A percentile compares a stretch with the other conserved stretches of the same genome.
These are phyloP conservation scores for Crocidura indochinensis DNA, from an alignment of 2,797 vertebrate genomes.

Conservation along the genomic window DNA sequence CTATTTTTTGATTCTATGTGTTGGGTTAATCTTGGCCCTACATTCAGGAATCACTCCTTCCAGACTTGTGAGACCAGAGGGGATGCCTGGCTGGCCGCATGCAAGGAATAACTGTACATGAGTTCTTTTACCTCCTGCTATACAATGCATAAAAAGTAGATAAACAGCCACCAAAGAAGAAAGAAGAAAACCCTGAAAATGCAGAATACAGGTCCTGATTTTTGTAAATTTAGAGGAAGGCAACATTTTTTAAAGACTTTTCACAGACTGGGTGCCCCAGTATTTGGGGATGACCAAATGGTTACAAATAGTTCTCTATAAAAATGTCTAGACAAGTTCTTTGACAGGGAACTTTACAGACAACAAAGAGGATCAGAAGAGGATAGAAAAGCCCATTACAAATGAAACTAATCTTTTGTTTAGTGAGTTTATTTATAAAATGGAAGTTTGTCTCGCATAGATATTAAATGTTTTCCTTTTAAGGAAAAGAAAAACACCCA, in stretches of 20 bases:
- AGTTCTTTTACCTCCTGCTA: neutral
- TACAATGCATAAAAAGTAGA: neutral
- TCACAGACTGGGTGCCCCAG: neutral
- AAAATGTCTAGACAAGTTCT: neutral
- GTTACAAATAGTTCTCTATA: neutral
- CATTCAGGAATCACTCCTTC: too few species aligned
- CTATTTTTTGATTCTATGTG: too few species aligned
- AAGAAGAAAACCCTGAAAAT: neutral
- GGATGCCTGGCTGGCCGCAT: too few species aligned
- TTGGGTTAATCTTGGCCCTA: too few species aligned
- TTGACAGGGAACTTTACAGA: neutral
- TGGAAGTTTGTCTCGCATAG: neutral
- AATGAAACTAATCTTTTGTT: constrained; percentile 22
- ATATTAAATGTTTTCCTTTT: neutral
- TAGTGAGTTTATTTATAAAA: neutral
- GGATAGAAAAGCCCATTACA: neutral
- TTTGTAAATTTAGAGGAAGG: neutral
- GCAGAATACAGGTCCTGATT: neutral
- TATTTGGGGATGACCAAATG: neutral
- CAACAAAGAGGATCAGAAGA: neutral
- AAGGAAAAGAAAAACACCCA: neutral
- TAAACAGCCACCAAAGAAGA: neutral
- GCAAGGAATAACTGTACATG: neutral
- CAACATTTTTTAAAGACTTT: neutral
- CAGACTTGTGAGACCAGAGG: too few species aligned